These are phyloP conservation scores for Deroplatys truncata DNA, from an alignment of 2,888 invertebrate species.

Conservation along the genomic window DNA sequence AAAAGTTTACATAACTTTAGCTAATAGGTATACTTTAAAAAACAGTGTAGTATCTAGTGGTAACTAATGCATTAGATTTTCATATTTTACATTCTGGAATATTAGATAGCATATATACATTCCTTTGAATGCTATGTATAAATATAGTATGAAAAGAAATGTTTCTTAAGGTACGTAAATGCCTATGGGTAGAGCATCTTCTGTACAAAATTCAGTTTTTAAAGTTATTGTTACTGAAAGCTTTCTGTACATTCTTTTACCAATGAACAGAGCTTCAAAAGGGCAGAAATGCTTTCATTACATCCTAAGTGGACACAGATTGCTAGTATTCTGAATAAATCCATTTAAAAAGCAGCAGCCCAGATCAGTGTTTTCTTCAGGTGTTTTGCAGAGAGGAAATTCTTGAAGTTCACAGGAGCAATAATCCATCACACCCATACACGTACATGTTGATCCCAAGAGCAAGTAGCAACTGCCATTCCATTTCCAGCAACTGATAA, in stretches of 20 bases:
- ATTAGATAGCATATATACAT: background rate
- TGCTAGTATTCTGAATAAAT: background rate
- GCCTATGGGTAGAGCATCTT: background rate
- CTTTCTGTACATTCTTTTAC: background rate
- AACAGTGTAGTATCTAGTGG: background rate
- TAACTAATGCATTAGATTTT: background rate
- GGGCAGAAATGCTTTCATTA: background rate
- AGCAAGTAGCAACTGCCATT: constrained; percentile 81
- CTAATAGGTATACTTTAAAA: background rate
- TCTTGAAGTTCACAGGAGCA: background rate
- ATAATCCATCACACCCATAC: constrained; percentile 69
- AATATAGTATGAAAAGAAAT: background rate
- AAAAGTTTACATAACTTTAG: background rate
- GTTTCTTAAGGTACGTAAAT: background rate
- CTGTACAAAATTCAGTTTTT: background rate
- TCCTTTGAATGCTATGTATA: background rate
- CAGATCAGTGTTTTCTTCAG: background rate
- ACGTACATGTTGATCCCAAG: constrained; percentile 85
- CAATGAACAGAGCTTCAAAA: background rate
- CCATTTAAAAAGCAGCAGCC: background rate
- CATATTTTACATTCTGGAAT: background rate
- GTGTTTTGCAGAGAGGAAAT: background rate
- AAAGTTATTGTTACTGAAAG: background rate
- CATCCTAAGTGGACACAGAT: background rate
- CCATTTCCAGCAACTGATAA: constrained; percentile 78